Evolutionary conservation across 2,888 invertebrate genomes (phyloP).

Genomic region (Nomada fabriciana): DNA sequence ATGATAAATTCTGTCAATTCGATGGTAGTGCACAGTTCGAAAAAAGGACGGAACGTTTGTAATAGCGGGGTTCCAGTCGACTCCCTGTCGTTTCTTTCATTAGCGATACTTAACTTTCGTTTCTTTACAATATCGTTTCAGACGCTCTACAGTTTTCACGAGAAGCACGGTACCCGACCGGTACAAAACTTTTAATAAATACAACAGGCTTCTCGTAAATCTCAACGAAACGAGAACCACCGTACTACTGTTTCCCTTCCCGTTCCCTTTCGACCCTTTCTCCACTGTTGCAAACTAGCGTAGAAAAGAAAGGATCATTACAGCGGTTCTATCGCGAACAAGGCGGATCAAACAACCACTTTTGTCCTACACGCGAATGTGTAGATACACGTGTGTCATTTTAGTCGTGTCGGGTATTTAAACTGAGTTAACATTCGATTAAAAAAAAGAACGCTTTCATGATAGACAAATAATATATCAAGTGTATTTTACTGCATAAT

Average conservation of each 20-base stretch:
- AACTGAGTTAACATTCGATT: background rate
- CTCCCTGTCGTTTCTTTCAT: constrained; percentile 53
- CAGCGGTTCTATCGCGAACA: constrained; percentile 58
- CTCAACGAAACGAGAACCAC: constrained; percentile 69
- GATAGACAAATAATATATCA: no score
- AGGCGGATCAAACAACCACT: constrained; percentile 54
- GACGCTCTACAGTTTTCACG: constrained; percentile 43
- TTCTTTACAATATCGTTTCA: constrained; percentile 53
- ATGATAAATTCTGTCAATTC: constrained; percentile 10
- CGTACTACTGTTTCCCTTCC: constrained; percentile 35
- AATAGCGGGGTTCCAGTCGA: constrained; percentile 7
- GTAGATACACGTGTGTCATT: constrained; percentile 10
- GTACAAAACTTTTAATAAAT: constrained; percentile 57
- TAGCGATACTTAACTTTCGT: constrained; percentile 55
- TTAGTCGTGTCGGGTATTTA: background rate
- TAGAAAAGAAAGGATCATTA: constrained; percentile 70
- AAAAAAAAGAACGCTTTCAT: no score
- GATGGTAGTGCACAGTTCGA: background rate
- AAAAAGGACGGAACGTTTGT: background rate
- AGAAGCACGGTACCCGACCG: constrained; percentile 31
- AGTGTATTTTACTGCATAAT: no score
- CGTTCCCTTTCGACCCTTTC: constrained; percentile 63
- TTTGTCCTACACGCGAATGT: constrained; percentile 32
- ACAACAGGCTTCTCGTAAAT: constrained; percentile 69
- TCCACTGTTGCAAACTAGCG: constrained; percentile 45